Conservation (phyloP, 2,888 invertebrate genomes). For the Biston stratarius region DNA sequence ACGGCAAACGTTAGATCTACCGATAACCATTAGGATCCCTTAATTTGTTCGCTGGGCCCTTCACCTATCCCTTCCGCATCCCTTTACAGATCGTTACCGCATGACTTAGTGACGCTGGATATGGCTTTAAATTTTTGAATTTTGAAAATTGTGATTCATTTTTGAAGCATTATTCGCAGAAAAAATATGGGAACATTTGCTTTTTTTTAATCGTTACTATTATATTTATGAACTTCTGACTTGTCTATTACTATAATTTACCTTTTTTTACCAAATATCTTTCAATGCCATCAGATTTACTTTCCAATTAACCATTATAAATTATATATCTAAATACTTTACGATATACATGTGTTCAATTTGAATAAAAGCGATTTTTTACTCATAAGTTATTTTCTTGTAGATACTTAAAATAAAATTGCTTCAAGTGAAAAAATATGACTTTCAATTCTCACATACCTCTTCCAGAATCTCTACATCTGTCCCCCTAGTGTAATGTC, state of each 20-base stretch:
- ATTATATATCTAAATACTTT: no score
- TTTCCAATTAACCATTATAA: no score
- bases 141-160: not conserved
- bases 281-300: no score
- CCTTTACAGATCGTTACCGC: conserved; percentile 80
- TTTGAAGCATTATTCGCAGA: not conserved
- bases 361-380: no score
- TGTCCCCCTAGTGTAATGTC: conserved; percentile 64
- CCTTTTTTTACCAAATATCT: no score
- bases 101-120: conserved; percentile 62
- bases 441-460: not conserved
- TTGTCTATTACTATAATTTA: no score
- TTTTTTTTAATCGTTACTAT: no score
- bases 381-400: no score
- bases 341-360: no score
- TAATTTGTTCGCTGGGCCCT: conserved; percentile 82
- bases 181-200: not conserved
- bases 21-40: conserved; percentile 85
- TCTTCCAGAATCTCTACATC: conserved; percentile 52
- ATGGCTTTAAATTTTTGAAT: conserved; percentile 31
- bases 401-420: no score
- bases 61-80: conserved; percentile 84
- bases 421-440: no score
- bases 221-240: no score
- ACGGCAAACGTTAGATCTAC: conserved; percentile 70